phyloP scores from a whole-genome alignment of 1,140 invertebrate species.

The Octopus bimaculoides region DNA sequence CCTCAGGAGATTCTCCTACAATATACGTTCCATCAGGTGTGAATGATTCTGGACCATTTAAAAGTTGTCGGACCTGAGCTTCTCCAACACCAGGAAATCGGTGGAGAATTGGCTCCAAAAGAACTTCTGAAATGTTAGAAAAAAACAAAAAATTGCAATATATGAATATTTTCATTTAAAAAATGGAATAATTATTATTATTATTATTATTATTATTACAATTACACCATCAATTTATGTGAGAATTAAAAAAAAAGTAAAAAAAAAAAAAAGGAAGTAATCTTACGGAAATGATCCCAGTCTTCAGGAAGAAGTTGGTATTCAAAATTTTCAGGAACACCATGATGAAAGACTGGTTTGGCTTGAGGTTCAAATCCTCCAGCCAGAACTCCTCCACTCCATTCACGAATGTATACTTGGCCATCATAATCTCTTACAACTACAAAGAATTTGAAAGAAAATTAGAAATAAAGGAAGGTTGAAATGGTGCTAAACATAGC shows the following conservation, averaged over 20 bases:
- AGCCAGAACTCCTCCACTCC: slow-evolving; percentile 69
- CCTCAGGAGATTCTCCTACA: slow-evolving; percentile 88
- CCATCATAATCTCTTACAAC: slow-evolving; percentile 89
- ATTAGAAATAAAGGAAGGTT: not conserved
- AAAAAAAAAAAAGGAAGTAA: slow-evolving; percentile 7
- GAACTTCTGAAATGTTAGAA: slow-evolving; percentile 61
- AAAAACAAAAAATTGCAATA: not conserved
- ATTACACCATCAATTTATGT: not conserved
- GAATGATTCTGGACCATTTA: slow-evolving; percentile 89
- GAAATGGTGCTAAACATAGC: no score
- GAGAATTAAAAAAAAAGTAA: not conserved
- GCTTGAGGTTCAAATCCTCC: slow-evolving; percentile 80
- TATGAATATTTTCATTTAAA: no score
- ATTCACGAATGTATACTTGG: slow-evolving; percentile 77
- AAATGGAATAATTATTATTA: not conserved
- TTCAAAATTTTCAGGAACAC: slow-evolving; percentile 60
- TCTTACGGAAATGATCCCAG: slow-evolving; percentile 89
- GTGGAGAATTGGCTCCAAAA: slow-evolving; percentile 80
- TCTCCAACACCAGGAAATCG: slow-evolving; percentile 76
- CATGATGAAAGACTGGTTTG: slow-evolving; percentile 85
- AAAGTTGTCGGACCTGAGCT: slow-evolving; percentile 71
- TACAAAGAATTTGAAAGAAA: slow-evolving; percentile 39
- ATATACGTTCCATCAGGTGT: slow-evolving; percentile 71
- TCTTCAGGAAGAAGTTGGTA: slow-evolving; percentile 66
- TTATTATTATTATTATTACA: not conserved